These are phyloP conservation scores for Mesochorus sp. DNA, from an alignment of 2,888 invertebrate genomes.

Conservation along the genomic window DNA sequence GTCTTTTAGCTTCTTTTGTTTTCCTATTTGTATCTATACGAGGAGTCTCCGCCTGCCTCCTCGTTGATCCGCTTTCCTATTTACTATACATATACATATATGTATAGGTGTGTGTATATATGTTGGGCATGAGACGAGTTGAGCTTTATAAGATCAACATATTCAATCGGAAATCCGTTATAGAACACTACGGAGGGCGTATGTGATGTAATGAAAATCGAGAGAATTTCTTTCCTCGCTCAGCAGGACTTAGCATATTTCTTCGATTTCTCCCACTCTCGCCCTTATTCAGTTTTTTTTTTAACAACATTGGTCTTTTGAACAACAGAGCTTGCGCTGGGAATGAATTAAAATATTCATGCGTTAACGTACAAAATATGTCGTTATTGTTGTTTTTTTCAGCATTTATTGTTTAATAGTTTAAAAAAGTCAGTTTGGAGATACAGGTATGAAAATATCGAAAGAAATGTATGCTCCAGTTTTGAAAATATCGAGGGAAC, in stretches of 20 bases:
- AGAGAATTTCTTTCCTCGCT: not conserved
- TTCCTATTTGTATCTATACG: conserved; percentile 58
- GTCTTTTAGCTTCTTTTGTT: conserved; percentile 36
- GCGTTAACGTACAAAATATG: too few relatives aligned
- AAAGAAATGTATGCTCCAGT: too few relatives aligned
- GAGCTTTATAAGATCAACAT: conserved; percentile 48
- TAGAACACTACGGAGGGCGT: not conserved
- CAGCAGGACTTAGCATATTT: not conserved
- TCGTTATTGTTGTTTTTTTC: too few relatives aligned
- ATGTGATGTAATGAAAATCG: not conserved
- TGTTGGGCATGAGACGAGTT: conserved; percentile 14
- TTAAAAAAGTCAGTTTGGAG: too few relatives aligned
- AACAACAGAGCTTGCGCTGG: too few relatives aligned
- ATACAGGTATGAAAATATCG: too few relatives aligned
- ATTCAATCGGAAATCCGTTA: conserved; percentile 52
- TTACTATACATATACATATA: too few relatives aligned
- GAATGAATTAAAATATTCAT: too few relatives aligned
- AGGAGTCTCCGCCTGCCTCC: conserved; percentile 41
- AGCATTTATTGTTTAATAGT: too few relatives aligned
- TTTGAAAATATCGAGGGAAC: too few relatives aligned
- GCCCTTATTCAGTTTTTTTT: not conserved
- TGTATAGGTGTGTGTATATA: too few relatives aligned
- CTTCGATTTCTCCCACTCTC: not conserved
- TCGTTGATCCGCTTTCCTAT: conserved; percentile 48
- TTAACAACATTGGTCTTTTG: too few relatives aligned